Base-by-base conservation (phyloP, 1,140 invertebrate genomes). In the Pemphigus obesinymphae region DNA sequence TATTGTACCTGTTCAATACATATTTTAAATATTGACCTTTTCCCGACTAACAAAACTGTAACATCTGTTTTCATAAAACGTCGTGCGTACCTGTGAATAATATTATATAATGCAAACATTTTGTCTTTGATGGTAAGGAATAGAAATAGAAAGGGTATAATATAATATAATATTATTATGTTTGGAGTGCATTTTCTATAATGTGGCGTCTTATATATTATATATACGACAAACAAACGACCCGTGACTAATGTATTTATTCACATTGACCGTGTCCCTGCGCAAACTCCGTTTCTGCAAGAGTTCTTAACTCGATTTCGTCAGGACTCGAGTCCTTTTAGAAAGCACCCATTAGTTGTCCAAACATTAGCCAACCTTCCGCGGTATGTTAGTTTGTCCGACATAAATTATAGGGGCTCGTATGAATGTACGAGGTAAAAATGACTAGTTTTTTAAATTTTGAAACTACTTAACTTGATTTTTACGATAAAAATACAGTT, bases 281-380 rank as follows among this genome's bases (percentile, higher is more conserved):
- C 6, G 13, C 6, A 0, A 73, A 17, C 26, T 50, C 26, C 17
- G 50, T 50, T 48, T 50, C 45, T 31, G 5, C 5, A 11, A 13
- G 5, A 45, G 43, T 45, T 31, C 23, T 50, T 73, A 73, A 73
- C 17, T 73, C 2, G 17, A 50, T 73, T 50, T 73, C 10, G 70
- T 45, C 23, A 26, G 4, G 13, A 43, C 23, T 43, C 37, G 13
- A 70, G 66, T 72, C 26, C 26, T 48, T 72, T 72, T 50, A 50
- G 43, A 73, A 73, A 73, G 70, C 45, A 20, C 43, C 43, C 70
- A 73, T 34, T 73, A 73, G 45, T 73, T 73, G 26, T 73, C 43
- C 3, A 73, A 73, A 73, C 45, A 50, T 13, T 31, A 31, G n/a
- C 8, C 8, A 17, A 1, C 2, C 10, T 6, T 1, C 7, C 15